Conservation (phyloP, 2,797 vertebrate genomes). For the Acridotheres tristis region DNA sequence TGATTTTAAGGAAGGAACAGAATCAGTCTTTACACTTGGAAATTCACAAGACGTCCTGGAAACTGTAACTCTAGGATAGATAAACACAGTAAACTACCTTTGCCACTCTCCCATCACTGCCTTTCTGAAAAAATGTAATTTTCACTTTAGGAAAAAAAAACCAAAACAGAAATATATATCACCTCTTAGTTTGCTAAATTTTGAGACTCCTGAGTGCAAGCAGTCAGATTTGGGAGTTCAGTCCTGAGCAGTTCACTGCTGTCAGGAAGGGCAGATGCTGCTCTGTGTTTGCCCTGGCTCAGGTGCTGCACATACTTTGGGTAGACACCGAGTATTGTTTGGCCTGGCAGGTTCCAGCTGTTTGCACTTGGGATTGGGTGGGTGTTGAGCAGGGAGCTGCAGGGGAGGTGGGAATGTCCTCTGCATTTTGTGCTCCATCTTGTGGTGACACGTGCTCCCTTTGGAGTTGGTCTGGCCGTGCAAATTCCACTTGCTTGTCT, state of each 20-base stretch:
- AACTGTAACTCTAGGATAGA: neutral
- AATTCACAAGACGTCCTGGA: neutral
- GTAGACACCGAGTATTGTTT: rapidly evolving
- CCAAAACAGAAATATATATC: neutral
- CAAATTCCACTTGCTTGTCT: neutral
- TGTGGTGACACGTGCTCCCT: neutral
- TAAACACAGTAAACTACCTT: neutral
- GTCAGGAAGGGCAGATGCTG: neutral
- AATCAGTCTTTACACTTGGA: neutral
- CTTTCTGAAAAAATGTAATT: neutral
- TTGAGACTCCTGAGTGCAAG: neutral
- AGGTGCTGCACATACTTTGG: neutral
- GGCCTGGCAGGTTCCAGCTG: neutral
- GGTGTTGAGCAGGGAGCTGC: neutral
- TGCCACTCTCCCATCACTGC: neutral
- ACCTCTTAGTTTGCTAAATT: neutral
- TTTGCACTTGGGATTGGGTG: neutral
- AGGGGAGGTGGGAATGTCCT: neutral
- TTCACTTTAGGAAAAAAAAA: neutral
- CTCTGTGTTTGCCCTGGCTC: neutral
- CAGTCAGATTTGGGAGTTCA: neutral
- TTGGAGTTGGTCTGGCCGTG: neutral
- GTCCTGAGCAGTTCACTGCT: neutral
- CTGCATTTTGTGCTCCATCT: constrained; percentile 56
- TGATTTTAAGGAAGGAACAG: neutral